Evolutionary conservation across 2,797 vertebrate species (phyloP), one percentile per base, ranked within the genome.

Genomic region (Eulemur rubriventer): DNA sequence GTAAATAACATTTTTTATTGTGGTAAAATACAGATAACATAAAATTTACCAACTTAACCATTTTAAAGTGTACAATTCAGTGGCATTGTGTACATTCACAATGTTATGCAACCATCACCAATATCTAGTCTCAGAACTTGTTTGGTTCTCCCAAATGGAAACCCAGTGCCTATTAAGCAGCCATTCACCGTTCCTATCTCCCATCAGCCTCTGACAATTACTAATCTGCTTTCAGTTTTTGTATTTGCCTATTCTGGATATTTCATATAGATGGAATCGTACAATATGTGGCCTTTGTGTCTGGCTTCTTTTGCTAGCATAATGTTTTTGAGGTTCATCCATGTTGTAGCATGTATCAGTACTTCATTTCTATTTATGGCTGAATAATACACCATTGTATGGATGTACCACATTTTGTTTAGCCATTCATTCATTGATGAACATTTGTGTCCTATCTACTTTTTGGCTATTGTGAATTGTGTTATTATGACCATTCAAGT

Each of bases 1-100:
- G 89, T 96, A 89, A 16, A 63, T 76, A 76, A 65, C 16, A 59
- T n/a, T 88, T 95, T 90, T 83, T 86, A 69, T 72, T 91, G 43
- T 84, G 26, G 55, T 55, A 80, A 87, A 81, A 81, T 90, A 79
- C 26, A 48, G n/a, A 35, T 46, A 55, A 38, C 43, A 50, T 92
- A 70, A 93, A 63, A 52, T 65, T 59, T 84, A 50, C 14, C 43
- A 43, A 78, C 41, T 55, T 61, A 84, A 63, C 24, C 55, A 17
- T 67, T 69, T 90, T 63, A 70, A 83, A 91, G 11, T 52, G 2
- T 88, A 46, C 24, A 28, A 30, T 50, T 90, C n/a, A 14, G 61
- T 65, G 79, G 28, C 55, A 35, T 92, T 92, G 73, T n/a, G n/a
- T 48, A n/a, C 22, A 30, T 30, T 85, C 35, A 46, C 41, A 69